Conservation (phyloP, 2,797 vertebrate genomes). For the Sylvilagus floridanus region DNA sequence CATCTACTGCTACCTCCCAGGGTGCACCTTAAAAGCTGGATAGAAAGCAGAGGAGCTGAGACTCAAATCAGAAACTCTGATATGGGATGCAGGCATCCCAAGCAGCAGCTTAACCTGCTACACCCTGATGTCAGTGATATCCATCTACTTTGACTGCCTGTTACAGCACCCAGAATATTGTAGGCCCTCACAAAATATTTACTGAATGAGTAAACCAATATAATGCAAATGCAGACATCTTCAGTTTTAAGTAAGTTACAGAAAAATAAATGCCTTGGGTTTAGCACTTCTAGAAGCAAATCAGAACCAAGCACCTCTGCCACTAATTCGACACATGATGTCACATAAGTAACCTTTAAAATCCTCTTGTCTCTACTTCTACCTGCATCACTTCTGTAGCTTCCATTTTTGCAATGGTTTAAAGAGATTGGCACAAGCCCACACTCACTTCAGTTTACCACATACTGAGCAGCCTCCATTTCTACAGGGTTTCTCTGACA, state of each 20-base stretch:
- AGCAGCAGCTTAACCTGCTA: too few relatives aligned
- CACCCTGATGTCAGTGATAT: background rate
- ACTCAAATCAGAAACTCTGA: too few relatives aligned
- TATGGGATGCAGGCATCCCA: too few relatives aligned
- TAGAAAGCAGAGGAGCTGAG: too few relatives aligned
- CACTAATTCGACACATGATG: background rate
- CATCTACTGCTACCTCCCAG: too few relatives aligned
- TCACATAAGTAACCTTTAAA: background rate
- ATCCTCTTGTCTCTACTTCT: background rate
- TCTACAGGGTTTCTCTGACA: background rate
- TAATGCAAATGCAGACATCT: background rate
- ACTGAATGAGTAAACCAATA: background rate
- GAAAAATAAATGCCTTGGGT: background rate
- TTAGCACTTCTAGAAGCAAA: conserved; percentile 37
- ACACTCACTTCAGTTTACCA: background rate
- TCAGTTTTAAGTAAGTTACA: background rate
- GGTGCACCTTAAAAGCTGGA: too few relatives aligned
- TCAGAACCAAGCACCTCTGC: background rate
- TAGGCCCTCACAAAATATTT: background rate
- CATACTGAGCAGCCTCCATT: background rate
- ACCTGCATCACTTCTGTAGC: background rate
- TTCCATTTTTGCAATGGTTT: background rate
- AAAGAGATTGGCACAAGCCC: background rate
- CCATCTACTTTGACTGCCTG: background rate
- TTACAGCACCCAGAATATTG: background rate